phyloP scores from a whole-genome alignment of 2,797 vertebrate genomes.

The Myoxocephalus aenaeus region DNA sequence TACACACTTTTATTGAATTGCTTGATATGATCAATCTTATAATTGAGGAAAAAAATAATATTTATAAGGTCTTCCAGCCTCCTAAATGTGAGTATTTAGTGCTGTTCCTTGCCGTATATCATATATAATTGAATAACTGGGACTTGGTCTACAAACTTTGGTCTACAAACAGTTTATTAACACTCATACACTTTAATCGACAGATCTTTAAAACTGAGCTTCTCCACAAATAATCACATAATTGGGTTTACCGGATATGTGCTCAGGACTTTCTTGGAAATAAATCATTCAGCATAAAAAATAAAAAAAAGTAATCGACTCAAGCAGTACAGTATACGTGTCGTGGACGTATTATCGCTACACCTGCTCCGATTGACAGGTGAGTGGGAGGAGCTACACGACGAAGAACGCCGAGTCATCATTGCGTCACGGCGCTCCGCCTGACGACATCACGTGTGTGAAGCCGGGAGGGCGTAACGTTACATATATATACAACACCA shows the following conservation, averaged over 20 bases:
- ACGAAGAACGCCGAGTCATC: slow-evolving; percentile 81
- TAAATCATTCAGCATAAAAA: neutral
- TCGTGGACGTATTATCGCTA: neutral
- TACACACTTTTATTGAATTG: neutral
- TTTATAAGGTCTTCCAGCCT: neutral
- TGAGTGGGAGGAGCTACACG: slow-evolving; percentile 12
- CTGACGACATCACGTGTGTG: slow-evolving; percentile 70
- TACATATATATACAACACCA: slow-evolving; percentile 41
- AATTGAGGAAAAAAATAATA: neutral
- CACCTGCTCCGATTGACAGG: slow-evolving; percentile 4
- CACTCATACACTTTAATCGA: neutral
- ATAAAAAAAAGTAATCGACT: neutral
- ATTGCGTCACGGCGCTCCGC: slow-evolving; percentile 65
- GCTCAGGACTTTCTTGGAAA: neutral
- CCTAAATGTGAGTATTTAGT: neutral
- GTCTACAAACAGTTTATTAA: neutral
- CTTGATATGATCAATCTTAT: neutral
- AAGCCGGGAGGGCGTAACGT: slow-evolving; percentile 35
- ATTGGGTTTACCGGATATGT: neutral
- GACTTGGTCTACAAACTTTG: neutral
- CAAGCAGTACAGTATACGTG: no score
- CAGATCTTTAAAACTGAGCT: neutral
- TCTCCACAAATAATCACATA: neutral
- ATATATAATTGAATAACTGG: neutral
- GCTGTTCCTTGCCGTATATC: neutral